A percentile compares a stretch with the other conserved stretches of the same genome.
These are phyloP conservation scores for Arenicola marina DNA, from an alignment of 2,888 invertebrate species.

Conservation along the genomic window DNA sequence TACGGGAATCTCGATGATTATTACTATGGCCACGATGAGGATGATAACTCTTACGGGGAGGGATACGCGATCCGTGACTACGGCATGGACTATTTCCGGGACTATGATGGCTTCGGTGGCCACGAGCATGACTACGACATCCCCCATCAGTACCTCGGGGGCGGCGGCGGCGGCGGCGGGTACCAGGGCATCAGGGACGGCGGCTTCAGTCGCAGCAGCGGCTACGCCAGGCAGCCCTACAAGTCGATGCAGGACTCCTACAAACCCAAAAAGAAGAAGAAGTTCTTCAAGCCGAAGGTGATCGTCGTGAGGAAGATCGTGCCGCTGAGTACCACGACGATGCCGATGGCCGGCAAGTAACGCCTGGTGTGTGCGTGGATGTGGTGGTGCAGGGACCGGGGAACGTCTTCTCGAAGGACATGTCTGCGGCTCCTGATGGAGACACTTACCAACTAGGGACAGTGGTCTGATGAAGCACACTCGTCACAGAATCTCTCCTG, in stretches of 20 bases:
- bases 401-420: too few species aligned
- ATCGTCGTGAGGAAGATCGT: not conserved
- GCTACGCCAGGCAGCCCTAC: not conserved
- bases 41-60: too few species aligned
- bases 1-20: constrained; percentile 2
- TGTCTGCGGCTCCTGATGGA: too few species aligned
- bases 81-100: not conserved
- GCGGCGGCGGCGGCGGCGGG: not conserved
- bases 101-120: not conserved
- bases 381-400: too few species aligned
- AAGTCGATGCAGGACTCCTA: not conserved
- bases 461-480: too few species aligned
- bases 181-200: not conserved
- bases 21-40: too few species aligned
- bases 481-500: too few species aligned
- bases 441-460: too few species aligned
- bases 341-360: not conserved
- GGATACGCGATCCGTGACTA: not conserved
- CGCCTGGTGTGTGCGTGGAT: too few species aligned
- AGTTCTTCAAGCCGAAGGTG: constrained; percentile 1
- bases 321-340: constrained; percentile 1
- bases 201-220: not conserved
- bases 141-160: not conserved
- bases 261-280: too few species aligned
- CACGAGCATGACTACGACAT: not conserved